A percentile compares a stretch with the other conserved stretches of the same genome.
phyloP scores from a whole-genome alignment of 2,888 invertebrate species.

The Syrista parreyssii region DNA sequence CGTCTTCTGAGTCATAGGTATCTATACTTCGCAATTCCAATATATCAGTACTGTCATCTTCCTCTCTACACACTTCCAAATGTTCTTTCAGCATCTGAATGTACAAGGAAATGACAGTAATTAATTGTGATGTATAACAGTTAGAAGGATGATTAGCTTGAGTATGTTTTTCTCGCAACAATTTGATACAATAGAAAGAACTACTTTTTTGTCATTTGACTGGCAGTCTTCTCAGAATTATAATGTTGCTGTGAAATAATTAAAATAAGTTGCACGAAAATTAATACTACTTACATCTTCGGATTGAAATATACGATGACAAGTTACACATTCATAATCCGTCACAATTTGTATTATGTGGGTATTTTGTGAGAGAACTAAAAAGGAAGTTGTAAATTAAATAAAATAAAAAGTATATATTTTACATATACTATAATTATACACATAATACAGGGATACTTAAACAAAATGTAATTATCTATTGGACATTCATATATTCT shows the following conservation, averaged over 20 bases:
- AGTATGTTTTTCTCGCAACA: not conserved
- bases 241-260: not conserved
- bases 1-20: conserved; percentile 54
- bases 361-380: conserved; percentile 48
- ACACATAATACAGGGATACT: not conserved
- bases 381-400: conserved; percentile 22
- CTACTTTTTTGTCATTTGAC: not conserved
- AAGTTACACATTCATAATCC: conserved; percentile 61
- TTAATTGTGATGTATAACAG: not conserved
- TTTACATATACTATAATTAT: conserved; percentile 9
- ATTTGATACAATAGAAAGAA: not conserved
- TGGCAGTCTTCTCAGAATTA: not conserved
- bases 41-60: conserved; percentile 54
- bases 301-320: conserved; percentile 56
- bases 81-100: conserved; percentile 57
- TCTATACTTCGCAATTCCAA: conserved; percentile 50
- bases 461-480: not conserved
- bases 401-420: conserved; percentile 14
- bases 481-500: not conserved
- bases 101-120: not conserved
- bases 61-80: conserved; percentile 59
- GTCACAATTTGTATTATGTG: conserved; percentile 54
- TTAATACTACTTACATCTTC: conserved; percentile 47
- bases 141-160: not conserved
- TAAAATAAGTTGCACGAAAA: not conserved